Conservation (phyloP, 1,140 invertebrate genomes). For the Microvelia longipes region DNA sequence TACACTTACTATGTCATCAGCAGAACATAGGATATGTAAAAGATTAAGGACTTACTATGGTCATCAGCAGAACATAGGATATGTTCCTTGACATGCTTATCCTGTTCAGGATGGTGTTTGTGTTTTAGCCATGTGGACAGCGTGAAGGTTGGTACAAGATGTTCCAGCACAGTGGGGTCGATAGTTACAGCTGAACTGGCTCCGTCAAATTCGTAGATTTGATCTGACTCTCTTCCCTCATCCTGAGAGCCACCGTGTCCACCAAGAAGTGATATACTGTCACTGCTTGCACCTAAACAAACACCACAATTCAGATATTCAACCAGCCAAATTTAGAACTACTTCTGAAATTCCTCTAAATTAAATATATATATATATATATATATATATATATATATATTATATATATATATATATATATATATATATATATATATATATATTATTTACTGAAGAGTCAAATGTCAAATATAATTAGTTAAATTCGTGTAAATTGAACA, state of each 20-base stretch:
- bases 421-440: no score
- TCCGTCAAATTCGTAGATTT: conserved; percentile 90
- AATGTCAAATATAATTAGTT: no score
- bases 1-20: no score
- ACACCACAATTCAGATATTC: neutral
- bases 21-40: no score
- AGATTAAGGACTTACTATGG: conserved; percentile 61
- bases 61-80: conserved; percentile 91
- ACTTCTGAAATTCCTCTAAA: no score
- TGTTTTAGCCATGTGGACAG: conserved; percentile 88
- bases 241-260: conserved; percentile 44
- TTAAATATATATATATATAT: no score
- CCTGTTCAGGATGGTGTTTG: conserved; percentile 46
- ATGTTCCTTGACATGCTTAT: conserved; percentile 85
- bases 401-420: no score
- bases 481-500: no score
- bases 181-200: conserved; percentile 69
- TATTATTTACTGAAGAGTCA: no score
- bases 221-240: conserved; percentile 74
- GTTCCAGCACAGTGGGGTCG: conserved; percentile 53
- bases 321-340: no score
- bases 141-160: conserved; percentile 67
- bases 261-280: conserved; percentile 67
- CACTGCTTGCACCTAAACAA: conserved; percentile 43
- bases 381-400: no score